These are phyloP conservation scores for Glaucopsyche alexis DNA, from an alignment of 2,888 invertebrate species.

Conservation along the genomic window DNA sequence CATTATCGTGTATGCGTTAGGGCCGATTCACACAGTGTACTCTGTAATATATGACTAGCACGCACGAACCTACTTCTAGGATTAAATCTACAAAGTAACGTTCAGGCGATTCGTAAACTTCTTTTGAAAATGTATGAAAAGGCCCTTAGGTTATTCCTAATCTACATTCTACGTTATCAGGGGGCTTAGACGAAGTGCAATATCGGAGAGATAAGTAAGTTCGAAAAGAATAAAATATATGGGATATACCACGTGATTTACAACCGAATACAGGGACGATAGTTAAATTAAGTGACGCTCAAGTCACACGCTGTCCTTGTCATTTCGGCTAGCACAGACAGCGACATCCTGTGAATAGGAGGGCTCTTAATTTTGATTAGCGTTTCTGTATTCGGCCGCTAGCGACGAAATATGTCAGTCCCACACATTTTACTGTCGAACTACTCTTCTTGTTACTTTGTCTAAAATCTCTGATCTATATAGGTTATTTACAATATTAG, in stretches of 20 bases:
- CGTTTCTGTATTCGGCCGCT: too few relatives aligned
- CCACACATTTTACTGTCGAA: too few relatives aligned
- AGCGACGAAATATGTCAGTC: neutral
- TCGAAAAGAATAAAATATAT: neutral
- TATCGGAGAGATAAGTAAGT: neutral
- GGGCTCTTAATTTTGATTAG: too few relatives aligned
- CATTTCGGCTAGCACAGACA: too few relatives aligned
- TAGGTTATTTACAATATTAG: slow-evolving; percentile 32
- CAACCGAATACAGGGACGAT: too few relatives aligned
- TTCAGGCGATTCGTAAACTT: neutral
- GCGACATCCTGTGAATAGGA: too few relatives aligned
- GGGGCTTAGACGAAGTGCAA: slow-evolving; percentile 2
- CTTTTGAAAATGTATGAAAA: neutral
- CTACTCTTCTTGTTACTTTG: too few relatives aligned
- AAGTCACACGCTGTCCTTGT: too few relatives aligned
- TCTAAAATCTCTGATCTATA: neutral
- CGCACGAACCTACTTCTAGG: neutral
- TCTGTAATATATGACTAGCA: slow-evolving; percentile 9
- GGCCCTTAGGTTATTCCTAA: slow-evolving; percentile 1
- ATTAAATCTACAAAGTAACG: neutral
- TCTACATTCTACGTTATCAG: slow-evolving; percentile 20
- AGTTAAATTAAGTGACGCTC: too few relatives aligned
- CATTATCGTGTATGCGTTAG: neutral
- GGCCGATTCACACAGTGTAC: slow-evolving; percentile 4
- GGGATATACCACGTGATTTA: neutral